Percentiles rank a stretch among this genome's conserved stretches.
These are phyloP conservation scores for Elephantulus edwardii DNA, from an alignment of 2,113 vertebrate species.

Conservation along the genomic window DNA sequence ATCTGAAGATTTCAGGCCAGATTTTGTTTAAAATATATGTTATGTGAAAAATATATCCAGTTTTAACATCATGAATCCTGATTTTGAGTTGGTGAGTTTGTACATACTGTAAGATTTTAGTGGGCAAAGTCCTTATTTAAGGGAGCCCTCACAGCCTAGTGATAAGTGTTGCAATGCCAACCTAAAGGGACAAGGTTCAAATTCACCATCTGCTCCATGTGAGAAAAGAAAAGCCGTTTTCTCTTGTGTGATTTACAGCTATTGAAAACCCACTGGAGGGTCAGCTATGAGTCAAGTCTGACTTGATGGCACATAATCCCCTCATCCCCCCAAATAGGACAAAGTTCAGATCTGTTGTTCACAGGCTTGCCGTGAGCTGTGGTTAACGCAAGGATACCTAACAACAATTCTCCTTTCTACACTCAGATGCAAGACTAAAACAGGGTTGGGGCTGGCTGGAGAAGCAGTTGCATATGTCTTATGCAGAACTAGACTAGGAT, in stretches of 20 bases:
- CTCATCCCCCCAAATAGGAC: too few relatives aligned
- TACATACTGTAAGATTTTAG: constrained; percentile 7
- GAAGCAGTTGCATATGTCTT: not conserved
- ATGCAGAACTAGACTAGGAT: not conserved
- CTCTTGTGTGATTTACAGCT: not conserved
- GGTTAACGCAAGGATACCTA: too few relatives aligned
- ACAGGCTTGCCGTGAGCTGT: too few relatives aligned
- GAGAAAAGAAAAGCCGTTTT: too few relatives aligned
- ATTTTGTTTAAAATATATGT: constrained; percentile 7
- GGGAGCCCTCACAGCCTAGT: too few relatives aligned
- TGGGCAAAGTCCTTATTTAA: not conserved
- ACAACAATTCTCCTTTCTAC: not conserved
- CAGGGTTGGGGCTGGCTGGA: not conserved
- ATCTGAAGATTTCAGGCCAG: not conserved
- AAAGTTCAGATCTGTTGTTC: too few relatives aligned
- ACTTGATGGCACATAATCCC: too few relatives aligned
- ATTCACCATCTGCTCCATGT: too few relatives aligned
- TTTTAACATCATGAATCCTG: not conserved
- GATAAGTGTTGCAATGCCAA: too few relatives aligned
- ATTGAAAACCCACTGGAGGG: not conserved
- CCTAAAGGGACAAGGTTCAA: too few relatives aligned
- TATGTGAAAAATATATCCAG: too few relatives aligned
- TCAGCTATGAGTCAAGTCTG: too few relatives aligned
- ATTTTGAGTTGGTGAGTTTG: not conserved
- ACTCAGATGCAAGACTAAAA: not conserved